These are phyloP conservation scores for Sebastes kiyomatsui DNA, from an alignment of 2,797 vertebrate genomes.

Conservation along the genomic window DNA sequence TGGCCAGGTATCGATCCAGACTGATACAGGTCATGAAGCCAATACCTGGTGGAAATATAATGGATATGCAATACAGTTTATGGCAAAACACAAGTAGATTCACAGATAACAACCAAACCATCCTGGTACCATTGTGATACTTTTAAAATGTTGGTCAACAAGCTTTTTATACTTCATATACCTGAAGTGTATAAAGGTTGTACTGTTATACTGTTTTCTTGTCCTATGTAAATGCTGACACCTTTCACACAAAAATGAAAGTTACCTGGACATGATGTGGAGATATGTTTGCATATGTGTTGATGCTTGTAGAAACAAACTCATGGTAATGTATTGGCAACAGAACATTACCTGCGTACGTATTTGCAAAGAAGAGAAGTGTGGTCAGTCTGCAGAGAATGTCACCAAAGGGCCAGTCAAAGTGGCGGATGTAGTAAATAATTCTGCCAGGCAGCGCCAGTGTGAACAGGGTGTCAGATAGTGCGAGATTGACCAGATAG, in stretches of 20 bases:
- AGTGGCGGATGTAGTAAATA: conserved; percentile 83
- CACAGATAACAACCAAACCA: neutral
- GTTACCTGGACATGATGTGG: neutral
- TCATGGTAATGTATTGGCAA: neutral
- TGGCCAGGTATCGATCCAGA: conserved; percentile 86
- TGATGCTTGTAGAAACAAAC: neutral
- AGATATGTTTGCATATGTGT: neutral
- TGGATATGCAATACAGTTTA: neutral
- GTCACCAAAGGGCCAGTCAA: conserved; percentile 88
- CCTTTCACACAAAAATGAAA: neutral
- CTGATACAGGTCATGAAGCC: conserved; percentile 90
- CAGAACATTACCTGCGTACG: conserved; percentile 77
- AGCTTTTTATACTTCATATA: neutral
- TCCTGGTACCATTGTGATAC: neutral
- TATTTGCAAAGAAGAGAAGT: conserved; percentile 87
- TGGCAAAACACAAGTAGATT: neutral
- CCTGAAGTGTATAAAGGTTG: neutral
- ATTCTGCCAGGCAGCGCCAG: conserved; percentile 85
- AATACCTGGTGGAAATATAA: conserved; percentile 71
- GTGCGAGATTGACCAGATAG: conserved; percentile 87
- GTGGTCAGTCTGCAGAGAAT: conserved; percentile 81
- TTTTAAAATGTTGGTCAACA: neutral
- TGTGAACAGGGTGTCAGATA: conserved; percentile 88
- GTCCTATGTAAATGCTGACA: neutral
- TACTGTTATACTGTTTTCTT: neutral